Evolutionary conservation across 2,888 invertebrate species (phyloP).

Genomic region (Lasioglossum leucozonium): DNA sequence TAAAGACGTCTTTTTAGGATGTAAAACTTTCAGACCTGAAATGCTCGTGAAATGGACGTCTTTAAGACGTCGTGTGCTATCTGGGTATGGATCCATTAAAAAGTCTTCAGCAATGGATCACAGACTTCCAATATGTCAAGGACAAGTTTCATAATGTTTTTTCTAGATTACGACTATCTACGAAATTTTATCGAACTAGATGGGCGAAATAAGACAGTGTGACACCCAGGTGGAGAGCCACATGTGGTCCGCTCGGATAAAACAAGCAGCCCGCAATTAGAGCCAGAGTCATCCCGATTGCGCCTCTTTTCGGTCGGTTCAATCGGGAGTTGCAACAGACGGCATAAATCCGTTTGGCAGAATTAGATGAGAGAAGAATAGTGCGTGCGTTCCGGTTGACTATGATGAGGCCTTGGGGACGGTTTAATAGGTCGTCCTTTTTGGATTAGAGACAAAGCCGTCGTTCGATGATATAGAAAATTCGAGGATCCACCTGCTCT

Average conservation of each 20-base stretch:
- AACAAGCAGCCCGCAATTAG: not conserved
- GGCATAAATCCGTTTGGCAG: constrained; percentile 53
- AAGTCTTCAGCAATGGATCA: too few relatives aligned
- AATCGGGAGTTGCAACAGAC: constrained; percentile 45
- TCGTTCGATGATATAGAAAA: constrained; percentile 36
- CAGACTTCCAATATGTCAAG: too few relatives aligned
- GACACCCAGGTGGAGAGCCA: not conserved
- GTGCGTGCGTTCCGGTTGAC: constrained; percentile 8
- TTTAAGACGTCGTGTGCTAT: too few relatives aligned
- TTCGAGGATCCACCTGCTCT: constrained; percentile 41
- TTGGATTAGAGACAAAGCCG: constrained; percentile 62
- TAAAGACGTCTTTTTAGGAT: too few relatives aligned
- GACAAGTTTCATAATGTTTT: too few relatives aligned
- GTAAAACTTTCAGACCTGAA: too few relatives aligned
- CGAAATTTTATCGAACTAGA: too few relatives aligned
- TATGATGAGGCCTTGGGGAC: constrained; percentile 46
- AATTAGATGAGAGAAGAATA: constrained; percentile 37
- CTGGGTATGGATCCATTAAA: too few relatives aligned
- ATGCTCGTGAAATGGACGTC: too few relatives aligned
- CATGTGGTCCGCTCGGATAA: not conserved
- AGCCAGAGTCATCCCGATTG: not conserved
- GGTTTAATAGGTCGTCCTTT: constrained; percentile 54
- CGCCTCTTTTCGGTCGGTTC: constrained; percentile 4
- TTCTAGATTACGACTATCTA: too few relatives aligned
- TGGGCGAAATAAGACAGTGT: too few relatives aligned